Base-by-base conservation (phyloP, 1,140 invertebrate species). In the Eumaeus atala region DNA sequence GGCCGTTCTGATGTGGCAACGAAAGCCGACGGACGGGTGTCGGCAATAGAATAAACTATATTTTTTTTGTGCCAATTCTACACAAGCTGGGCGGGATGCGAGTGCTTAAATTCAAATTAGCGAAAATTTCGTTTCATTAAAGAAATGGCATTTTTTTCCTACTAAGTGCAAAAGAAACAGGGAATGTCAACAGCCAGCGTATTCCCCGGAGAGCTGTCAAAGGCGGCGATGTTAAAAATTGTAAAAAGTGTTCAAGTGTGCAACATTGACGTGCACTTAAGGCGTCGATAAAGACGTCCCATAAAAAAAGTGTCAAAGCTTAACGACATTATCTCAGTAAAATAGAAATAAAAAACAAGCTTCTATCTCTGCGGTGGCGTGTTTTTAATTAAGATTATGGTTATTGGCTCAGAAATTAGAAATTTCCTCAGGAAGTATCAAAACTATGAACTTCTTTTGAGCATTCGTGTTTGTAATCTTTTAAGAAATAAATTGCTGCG, bases 251-350 rank as follows among this genome's bases (percentile, higher is more conserved):
- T 28, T 44, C 40, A 16, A 44, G 14, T 28, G 21, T 17, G 49
- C 44, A 54, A 69, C 66, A 66, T 35, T 68, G 67, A 72, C 70
- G 64, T 35, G 58, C 77, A 77, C 74, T 81, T 75, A 75, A 63
- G 56, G 56, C 55, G 12, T 56, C 51, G 63, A 61, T 68, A 57
- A 68, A 70, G 59, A 70, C 65, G 57, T 62, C 48, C 50, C 40
- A 56, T 74, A 74, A 77, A 77, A n/a, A 77, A 79, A 71, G 72
- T 72, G 74, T 76, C 76, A 74, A 76, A 72, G 62, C 66, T 72
- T 78, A 79, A 75, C 72, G 72, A 70, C 66, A 73, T 73, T 62
- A 64, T 51, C 57, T 36, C 33, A 40, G 62, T 69, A 68, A 80
- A 76, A 74, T 70, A 56, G 56, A 64, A 65, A 66, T 16, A 69